phyloP scores from a whole-genome alignment of 1,140 invertebrate genomes.

The Pseudomyrmex flavicornis region DNA sequence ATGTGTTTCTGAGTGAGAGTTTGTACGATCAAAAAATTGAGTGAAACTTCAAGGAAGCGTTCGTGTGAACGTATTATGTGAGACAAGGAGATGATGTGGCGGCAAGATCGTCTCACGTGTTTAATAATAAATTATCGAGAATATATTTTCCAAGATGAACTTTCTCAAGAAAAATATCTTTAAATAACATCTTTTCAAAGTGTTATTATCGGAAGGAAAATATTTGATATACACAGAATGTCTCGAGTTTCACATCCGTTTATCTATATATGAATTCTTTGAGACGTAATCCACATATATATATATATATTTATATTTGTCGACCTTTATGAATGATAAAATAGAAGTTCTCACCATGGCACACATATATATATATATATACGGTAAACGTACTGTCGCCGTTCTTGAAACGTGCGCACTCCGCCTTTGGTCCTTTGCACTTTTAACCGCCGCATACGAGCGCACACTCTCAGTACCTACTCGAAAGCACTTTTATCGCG shows the following conservation, averaged over 20 bases:
- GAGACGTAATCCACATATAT: background rate
- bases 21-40: too few relatives aligned
- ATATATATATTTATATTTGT: background rate
- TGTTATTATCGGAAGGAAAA: background rate
- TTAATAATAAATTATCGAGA: background rate
- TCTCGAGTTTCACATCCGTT: background rate
- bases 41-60: too few relatives aligned
- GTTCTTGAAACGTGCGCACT: conserved; percentile 1
- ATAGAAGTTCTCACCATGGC: background rate
- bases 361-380: background rate
- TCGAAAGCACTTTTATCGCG: conserved; percentile 67
- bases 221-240: background rate
- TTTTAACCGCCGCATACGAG: conserved; percentile 29
- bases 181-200: conserved; percentile 19
- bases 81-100: too few relatives aligned
- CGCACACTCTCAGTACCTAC: conserved; percentile 11
- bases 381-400: background rate
- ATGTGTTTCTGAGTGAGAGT: too few relatives aligned
- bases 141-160: background rate
- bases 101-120: too few relatives aligned
- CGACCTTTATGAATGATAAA: background rate
- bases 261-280: background rate
- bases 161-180: background rate
- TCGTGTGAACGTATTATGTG: too few relatives aligned
- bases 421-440: conserved; percentile 15